Evolutionary conservation across 2,113 vertebrate species (phyloP).

Genomic region (Epinephelus cyanopodus): DNA sequence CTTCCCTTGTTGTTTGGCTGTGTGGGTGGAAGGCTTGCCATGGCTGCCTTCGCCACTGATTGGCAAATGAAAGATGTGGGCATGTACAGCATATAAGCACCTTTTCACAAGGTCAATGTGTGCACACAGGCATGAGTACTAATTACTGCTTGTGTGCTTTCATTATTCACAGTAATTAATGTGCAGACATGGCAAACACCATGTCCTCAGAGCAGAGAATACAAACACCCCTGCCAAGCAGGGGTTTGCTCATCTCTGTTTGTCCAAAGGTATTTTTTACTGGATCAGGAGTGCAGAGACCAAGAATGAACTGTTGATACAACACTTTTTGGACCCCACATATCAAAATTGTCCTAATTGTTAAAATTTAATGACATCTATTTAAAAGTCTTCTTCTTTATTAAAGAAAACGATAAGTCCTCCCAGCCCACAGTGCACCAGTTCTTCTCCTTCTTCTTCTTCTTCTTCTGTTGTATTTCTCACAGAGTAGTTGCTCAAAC

Average conservation of each 20-base stretch:
- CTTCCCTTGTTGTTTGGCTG: conserved; percentile 25
- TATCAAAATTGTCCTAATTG: too few species aligned
- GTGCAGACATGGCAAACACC: background rate
- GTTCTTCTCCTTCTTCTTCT: too few species aligned
- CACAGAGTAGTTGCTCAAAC: background rate
- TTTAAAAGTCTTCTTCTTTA: too few species aligned
- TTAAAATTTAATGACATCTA: background rate
- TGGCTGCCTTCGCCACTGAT: conserved; percentile 34
- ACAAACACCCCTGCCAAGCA: background rate
- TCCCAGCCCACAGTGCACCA: too few species aligned
- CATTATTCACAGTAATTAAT: background rate
- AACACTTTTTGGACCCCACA: background rate
- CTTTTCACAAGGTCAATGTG: conserved; percentile 12
- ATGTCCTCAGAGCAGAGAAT: background rate
- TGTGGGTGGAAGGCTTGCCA: conserved; percentile 52
- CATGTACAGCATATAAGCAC: conserved; percentile 13
- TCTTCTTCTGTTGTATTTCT: background rate
- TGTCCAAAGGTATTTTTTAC: too few species aligned
- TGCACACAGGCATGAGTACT: background rate
- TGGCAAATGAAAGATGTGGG: conserved; percentile 30
- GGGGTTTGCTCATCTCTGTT: too few species aligned
- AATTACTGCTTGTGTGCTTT: conserved; percentile 4
- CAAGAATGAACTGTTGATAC: background rate
- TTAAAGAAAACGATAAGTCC: too few species aligned
- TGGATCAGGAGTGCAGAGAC: too few species aligned